A percentile compares a stretch with the other conserved stretches of the same genome.
Evolutionary conservation across 1,140 invertebrate species (phyloP).

Genomic region (Lepidurus packardi): DNA sequence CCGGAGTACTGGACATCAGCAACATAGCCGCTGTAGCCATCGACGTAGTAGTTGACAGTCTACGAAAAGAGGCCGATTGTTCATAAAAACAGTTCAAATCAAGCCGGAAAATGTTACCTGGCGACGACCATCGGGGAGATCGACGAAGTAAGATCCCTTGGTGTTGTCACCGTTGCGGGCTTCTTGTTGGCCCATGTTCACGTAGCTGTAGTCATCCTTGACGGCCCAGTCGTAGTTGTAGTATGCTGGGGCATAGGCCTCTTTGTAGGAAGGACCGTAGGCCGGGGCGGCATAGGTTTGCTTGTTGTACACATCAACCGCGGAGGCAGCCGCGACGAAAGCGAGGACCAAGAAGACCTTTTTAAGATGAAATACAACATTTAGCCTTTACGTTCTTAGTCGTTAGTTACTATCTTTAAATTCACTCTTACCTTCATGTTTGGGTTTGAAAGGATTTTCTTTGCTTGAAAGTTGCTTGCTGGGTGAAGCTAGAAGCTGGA

Average conservation of each 20-base stretch:
- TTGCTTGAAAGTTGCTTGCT: too few relatives aligned
- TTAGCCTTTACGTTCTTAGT: neutral
- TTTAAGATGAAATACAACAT: neutral
- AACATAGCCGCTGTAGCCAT: conserved; percentile 35
- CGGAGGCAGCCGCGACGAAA: too few relatives aligned
- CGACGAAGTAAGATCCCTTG: too few relatives aligned
- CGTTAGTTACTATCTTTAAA: too few relatives aligned
- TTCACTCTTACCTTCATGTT: neutral
- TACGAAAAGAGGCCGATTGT: neutral
- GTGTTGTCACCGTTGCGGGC: too few relatives aligned
- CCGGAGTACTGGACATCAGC: conserved; percentile 37
- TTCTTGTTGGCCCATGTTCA: too few relatives aligned
- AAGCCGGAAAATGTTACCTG: conserved; percentile 27
- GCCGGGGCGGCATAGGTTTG: neutral
- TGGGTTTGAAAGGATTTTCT: too few relatives aligned
- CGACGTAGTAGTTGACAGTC: conserved; percentile 32
- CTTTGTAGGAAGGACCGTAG: neutral
- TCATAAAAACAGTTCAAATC: neutral
- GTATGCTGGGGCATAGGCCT: conserved; percentile 7
- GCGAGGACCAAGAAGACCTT: neutral
- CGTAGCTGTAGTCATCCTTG: conserved; percentile 36
- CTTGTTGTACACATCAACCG: neutral
- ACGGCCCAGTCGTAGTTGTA: conserved; percentile 39
- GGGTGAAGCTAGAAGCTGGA: neutral
- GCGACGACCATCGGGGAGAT: conserved; percentile 37